These are phyloP conservation scores for Heliconius hermathena DNA, from an alignment of 1,140 invertebrate genomes.

Conservation along the genomic window DNA sequence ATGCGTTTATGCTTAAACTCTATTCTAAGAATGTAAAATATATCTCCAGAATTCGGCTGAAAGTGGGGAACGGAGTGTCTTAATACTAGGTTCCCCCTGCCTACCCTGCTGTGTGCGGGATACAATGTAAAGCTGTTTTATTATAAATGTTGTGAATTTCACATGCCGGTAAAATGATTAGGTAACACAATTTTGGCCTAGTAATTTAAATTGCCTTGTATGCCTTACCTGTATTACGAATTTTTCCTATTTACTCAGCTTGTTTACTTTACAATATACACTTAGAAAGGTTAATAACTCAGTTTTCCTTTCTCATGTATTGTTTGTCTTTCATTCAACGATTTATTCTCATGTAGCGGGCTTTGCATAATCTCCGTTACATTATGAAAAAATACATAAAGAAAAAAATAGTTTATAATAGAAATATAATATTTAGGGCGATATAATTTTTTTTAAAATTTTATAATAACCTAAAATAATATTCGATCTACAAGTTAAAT, in stretches of 20 bases:
- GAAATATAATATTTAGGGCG: background rate
- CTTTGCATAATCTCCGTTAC: constrained; percentile 36
- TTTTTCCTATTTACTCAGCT: constrained; percentile 59
- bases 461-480: background rate
- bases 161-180: background rate
- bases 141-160: background rate
- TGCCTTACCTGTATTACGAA: background rate
- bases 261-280: constrained; percentile 57
- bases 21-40: too few species aligned
- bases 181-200: background rate
- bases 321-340: constrained; percentile 45
- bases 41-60: too few species aligned
- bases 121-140: background rate
- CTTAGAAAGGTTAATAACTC: constrained; percentile 69
- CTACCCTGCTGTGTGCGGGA: too few species aligned
- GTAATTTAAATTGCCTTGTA: constrained; percentile 4
- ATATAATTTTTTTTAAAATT: background rate
- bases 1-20: too few species aligned
- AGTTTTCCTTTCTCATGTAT: constrained; percentile 60
- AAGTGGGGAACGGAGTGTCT: too few species aligned
- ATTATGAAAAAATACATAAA: background rate
- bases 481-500: background rate
- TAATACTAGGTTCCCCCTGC: too few species aligned
- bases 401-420: background rate
- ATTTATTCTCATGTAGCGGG: constrained; percentile 37